Evolutionary conservation across 2,113 vertebrate species (phyloP), one percentile per base, ranked within the genome.

Genomic region (Syrmaticus mikado): DNA sequence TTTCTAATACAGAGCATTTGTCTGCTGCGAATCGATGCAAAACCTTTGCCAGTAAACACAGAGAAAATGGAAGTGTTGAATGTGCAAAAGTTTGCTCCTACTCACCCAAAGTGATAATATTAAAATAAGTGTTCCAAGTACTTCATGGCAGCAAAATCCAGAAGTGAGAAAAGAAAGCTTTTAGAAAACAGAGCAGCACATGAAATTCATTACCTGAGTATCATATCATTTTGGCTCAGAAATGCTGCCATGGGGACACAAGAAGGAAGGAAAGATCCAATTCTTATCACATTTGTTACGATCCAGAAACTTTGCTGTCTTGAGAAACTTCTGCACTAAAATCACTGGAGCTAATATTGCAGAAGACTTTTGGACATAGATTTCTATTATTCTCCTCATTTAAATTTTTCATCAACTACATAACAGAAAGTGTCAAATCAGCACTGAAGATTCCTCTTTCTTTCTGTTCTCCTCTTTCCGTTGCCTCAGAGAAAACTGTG

Each of bases 71-170:
- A 83, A 93, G 68, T 43, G 46, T 43, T 89, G 89, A 74, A 80
- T 13, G 40, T 32, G 70, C 50, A 71, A 64, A 95, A 93, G 65
- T 71, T 67, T 45, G 75, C 34, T 94, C 82, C 85, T 95, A 46
- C 40, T 83, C 92, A 80, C 43, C 38, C 57, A 1, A 13, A 85
- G 79, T 46, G 84, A 93, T 86, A 79, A 78, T 41, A 80, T 82
- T 68, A 73, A 90, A 94, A 45, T 76, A 36, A 72, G 15, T 62
- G 40, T 73, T 68, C 67, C 87, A 89, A 50, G 76, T 91, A 92
- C 46, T 80, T 85, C 6, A 21, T 48, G 72, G 76, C 85, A 94
- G 85, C 41, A 70, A 58, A 89, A 92, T n/a, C 17, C 64, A 73
- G 61, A 4, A 62, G 36, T 14, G 12, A 70, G 43, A 41, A 85